phyloP scores from a whole-genome alignment of 2,113 vertebrate genomes.

The Eonycteris spelaea region DNA sequence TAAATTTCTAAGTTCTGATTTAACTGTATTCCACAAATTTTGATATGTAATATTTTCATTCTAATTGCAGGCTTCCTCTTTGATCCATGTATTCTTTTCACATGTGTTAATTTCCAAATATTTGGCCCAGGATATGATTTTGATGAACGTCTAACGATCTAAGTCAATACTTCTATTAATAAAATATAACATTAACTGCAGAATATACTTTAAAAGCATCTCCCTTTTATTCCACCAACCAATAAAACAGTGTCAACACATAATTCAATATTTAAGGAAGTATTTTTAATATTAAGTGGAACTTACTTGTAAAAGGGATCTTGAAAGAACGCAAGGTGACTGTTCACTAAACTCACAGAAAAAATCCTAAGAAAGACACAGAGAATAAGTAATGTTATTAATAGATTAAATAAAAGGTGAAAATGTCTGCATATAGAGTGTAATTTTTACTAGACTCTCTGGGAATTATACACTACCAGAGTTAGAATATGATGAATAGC shows the following conservation, averaged over 20 bases:
- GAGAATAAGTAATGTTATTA: conserved; percentile 37
- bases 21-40: not conserved
- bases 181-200: not conserved
- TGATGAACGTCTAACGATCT: not conserved
- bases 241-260: conserved; percentile 31
- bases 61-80: not conserved
- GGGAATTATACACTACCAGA: not conserved
- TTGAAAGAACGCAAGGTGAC: conserved; percentile 97
- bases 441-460: not conserved
- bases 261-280: conserved; percentile 1
- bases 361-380: conserved; percentile 88
- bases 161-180: not conserved
- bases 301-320: conserved; percentile 95
- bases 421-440: not conserved
- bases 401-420: not conserved
- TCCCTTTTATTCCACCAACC: not conserved
- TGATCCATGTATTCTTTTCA: not conserved
- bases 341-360: conserved; percentile 99
- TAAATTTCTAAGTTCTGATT: not conserved
- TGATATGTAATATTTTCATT: not conserved
- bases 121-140: not conserved
- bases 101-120: not conserved
- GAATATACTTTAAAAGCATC: conserved; percentile 20
- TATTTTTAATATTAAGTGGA: not conserved
- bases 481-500: conserved; percentile 23